A percentile compares a stretch with the other conserved stretches of the same genome.
phyloP scores from a whole-genome alignment of 1,140 invertebrate genomes.

The Coelopa frigida region DNA sequence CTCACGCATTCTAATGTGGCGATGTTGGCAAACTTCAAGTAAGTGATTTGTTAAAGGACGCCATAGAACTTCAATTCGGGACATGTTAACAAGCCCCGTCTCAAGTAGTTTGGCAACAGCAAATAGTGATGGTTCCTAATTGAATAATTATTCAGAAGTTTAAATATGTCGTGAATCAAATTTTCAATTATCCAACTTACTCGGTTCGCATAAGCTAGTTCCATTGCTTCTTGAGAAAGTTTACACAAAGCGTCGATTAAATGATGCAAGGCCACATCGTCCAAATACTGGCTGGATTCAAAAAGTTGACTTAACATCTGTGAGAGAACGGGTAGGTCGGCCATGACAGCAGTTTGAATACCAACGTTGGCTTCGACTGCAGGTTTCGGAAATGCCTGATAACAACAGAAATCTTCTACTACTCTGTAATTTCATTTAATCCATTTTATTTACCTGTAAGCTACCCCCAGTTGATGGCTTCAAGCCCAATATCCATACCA shows the following conservation, averaged over 20 bases:
- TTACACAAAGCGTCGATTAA: slow-evolving; percentile 95
- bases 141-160: slow-evolving; percentile 3
- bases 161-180: background rate
- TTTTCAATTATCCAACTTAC: slow-evolving; percentile 47
- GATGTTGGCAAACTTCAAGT: slow-evolving; percentile 92
- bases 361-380: slow-evolving; percentile 80
- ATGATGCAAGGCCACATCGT: slow-evolving; percentile 92
- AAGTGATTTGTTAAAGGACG: slow-evolving; percentile 93
- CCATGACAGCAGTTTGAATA: slow-evolving; percentile 93
- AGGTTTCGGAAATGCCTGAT: slow-evolving; percentile 45
- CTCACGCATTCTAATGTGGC: slow-evolving; percentile 88
- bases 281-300: slow-evolving; percentile 88
- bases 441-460: slow-evolving; percentile 61
- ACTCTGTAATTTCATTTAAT: too few relatives aligned
- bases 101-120: slow-evolving; percentile 95
- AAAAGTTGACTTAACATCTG: slow-evolving; percentile 89
- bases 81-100: slow-evolving; percentile 91
- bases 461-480: slow-evolving; percentile 90
- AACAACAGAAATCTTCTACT: background rate
- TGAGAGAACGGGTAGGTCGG: slow-evolving; percentile 87
- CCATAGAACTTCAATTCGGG: slow-evolving; percentile 91
- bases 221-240: slow-evolving; percentile 94
- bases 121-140: slow-evolving; percentile 88
- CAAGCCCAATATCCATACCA: slow-evolving; percentile 96
- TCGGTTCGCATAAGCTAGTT: slow-evolving; percentile 89